Evolutionary conservation across 1,140 invertebrate genomes (phyloP), one percentile per base, ranked within the genome.

Genomic region (Leptonema lineaticorne): DNA sequence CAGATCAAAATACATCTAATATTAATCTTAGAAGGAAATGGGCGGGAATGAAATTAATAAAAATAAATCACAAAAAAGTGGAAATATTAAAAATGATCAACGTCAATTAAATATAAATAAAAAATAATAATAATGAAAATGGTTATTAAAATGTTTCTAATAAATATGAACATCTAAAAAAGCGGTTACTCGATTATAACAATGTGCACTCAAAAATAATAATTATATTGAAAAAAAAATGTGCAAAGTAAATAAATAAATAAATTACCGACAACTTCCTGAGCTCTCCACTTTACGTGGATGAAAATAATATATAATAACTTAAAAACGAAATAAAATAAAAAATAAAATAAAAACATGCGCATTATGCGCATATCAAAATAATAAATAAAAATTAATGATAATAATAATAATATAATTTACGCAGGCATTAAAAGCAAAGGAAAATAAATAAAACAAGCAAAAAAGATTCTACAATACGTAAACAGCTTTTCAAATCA

Each of bases 281-380:
- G 71, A 73, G 71, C 71, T 73, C 71, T 73, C 71, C 71, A 73
- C 71, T 48, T 14, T 16, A 68, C 29, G 68, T 70, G 71, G 71
- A 72, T 68, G 30, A 64, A 62, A 57, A 63, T 60, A 14, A 57
- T 68, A 53, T 58, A 71, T 70, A n/a, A n/a, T n/a, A n/a, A n/a
- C n/a, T n/a, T n/a, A n/a, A n/a, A n/a, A n/a, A n/a, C n/a, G n/a
- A n/a, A n/a, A n/a, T n/a, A n/a, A n/a, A n/a, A 33, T 45, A 41
- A 24, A 60, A 56, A 18, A 65, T 63, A 71, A 71, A 60, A 63
- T 41, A 48, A 27, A 65, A 53, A 24, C 22, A 41, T 41, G 16
- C 22, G 50, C n/a, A 9, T n/a, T 26, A 24, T 50, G 46, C 18
- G 46, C n/a, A 53, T 26, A 26, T 24, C 20, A 26, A 26, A 53